Evolutionary conservation across 2,888 invertebrate genomes (phyloP), one percentile per base, ranked within the genome.

Genomic region (Rhorus exstirpatorius): DNA sequence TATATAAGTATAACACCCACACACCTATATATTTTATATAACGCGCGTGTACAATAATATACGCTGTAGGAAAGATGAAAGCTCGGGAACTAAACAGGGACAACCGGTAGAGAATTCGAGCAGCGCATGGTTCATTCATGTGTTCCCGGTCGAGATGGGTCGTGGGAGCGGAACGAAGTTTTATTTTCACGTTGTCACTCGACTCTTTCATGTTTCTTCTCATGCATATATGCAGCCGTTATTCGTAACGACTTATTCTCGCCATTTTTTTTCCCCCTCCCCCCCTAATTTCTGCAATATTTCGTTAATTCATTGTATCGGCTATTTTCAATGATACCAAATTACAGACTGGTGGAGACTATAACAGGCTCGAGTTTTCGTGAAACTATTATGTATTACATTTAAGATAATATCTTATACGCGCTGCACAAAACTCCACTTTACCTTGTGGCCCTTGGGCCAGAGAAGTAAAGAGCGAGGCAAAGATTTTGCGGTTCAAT

Each of bases 131-230:
- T 79, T 79, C 79, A 82, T 82, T 79, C 79, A 82, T 79, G 70
- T 46, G 38, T 70, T 76, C 21, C 17, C 26, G 17, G 14, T 14
- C 49, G 51, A 49, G 51, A 75, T 75, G 75, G 75, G 70, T 79
- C 82, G 82, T 82, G 82, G 79, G 82, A 82, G 82, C 79, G 63
- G 74, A 55, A 70, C 70, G n/a, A 65, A 75, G 44, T 46, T 49
- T 72, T 68, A 60, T 75, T 63, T 76, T 70, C 70, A 58, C 70
- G 49, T 63, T 75, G 79, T 75, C 75, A 75, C 78, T 70, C 70
- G 24, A 65, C 58, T 46, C 63, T 63, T 67, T 70, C 41, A 44
- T 72, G 61, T 67, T 77, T 77, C 67, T 68, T 61, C 19, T 21
- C 12, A 14, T 14, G 12, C 31, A 41, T 71, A 63, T 41, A 19